These are phyloP conservation scores for Cherax quadricarinatus DNA, from an alignment of 1,140 invertebrate genomes.

Conservation along the genomic window DNA sequence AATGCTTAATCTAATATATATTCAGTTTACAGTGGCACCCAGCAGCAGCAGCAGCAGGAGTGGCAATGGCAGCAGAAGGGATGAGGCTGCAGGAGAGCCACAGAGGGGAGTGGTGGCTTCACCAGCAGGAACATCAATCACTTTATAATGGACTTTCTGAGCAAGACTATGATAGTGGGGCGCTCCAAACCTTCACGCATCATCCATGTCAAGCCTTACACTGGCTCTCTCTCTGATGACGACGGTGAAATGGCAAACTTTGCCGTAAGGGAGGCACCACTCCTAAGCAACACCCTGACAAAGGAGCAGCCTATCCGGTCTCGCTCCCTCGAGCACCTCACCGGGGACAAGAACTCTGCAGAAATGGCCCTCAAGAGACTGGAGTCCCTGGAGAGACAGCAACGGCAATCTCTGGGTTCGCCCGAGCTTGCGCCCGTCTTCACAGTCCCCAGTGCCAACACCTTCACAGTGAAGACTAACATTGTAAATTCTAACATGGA, in stretches of 20 bases:
- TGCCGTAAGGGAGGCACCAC: not conserved
- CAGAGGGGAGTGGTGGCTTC: not conserved
- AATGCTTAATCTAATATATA: too few relatives aligned
- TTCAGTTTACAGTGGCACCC: too few relatives aligned
- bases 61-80: too few relatives aligned
- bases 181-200: conserved; percentile 23
- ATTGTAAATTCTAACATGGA: not conserved
- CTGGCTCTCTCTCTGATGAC: not conserved
- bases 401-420: conserved; percentile 3
- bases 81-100: too few relatives aligned
- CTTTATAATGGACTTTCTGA: conserved; percentile 49
- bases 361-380: not conserved
- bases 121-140: not conserved
- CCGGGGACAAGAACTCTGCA: not conserved
- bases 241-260: conserved; percentile 29
- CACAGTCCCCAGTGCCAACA: conserved; percentile 1
- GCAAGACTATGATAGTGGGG: conserved; percentile 33
- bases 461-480: not conserved
- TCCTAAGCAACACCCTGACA: not conserved
- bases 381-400: not conserved
- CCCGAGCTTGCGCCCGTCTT: conserved; percentile 34
- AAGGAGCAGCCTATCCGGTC: not conserved
- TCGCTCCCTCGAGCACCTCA: conserved; percentile 16
- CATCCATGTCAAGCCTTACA: conserved; percentile 56
- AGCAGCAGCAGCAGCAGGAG: too few relatives aligned